Conservation (phyloP, 2,113 vertebrate species). For the Amia ocellicauda region DNA sequence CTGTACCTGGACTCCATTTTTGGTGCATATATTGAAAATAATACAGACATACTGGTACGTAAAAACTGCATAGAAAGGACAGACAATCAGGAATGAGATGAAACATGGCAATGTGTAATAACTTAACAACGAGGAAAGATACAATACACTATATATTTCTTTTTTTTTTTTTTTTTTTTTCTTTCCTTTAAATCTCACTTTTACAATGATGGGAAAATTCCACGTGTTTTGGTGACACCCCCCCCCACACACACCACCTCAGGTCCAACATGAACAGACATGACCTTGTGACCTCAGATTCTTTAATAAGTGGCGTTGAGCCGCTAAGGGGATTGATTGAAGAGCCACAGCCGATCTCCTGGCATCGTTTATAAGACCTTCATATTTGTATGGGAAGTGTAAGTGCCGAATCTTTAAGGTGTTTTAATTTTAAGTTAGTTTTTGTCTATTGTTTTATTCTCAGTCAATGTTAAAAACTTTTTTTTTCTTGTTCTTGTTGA, state of each 20-base stretch:
- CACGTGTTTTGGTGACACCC: no score
- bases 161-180: no score
- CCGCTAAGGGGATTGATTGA: no score
- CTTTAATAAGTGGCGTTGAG: no score
- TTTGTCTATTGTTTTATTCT: no score
- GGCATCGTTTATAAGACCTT: no score
- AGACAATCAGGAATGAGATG: background rate
- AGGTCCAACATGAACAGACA: no score
- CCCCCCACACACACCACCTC: no score
- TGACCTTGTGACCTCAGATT: no score
- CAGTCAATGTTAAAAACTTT: background rate
- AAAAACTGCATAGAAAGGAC: background rate
- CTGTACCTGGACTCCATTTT: background rate
- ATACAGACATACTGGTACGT: background rate
- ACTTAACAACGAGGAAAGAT: constrained; percentile 2
- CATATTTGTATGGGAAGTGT: constrained; percentile 19
- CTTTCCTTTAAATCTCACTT: no score
- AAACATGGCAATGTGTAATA: constrained; percentile 5
- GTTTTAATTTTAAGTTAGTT: background rate
- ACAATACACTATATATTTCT: constrained; percentile 5
- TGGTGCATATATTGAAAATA: constrained; percentile 16
- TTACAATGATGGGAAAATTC: no score
- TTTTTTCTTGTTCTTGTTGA: background rate
- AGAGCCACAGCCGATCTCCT: no score
- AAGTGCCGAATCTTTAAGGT: background rate